Base-by-base conservation (phyloP, 2,113 vertebrate species). In the Nicator chloris region DNA sequence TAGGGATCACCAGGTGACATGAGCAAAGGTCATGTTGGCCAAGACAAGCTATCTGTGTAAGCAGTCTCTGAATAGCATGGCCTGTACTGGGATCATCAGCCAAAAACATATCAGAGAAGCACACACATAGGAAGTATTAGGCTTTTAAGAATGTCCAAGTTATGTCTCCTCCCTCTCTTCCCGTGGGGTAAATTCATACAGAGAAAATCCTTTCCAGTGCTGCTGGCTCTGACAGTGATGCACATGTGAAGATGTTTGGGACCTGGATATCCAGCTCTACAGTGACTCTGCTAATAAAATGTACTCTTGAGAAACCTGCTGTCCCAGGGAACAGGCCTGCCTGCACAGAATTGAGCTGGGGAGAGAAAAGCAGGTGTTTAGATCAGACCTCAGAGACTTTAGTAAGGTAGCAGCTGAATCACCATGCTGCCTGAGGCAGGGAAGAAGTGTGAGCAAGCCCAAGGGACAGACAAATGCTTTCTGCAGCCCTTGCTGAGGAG, bases 31-130 rank as follows among this genome's bases (percentile, higher is more conserved):
- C 77, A 60, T 72, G 73, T 40, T 2, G 2, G 83, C 6, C 1
- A 68, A 82, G 81, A 78, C 5, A 42, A 92, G 88, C 50, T 95
- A 86, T 93, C 94, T 87, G 73, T 65, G 61, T 24, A 50, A 69
- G 57, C 86, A 93, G 72, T 21, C 61, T 75, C 69, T 37, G 10
- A 85, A 68, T 10, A 76, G 26, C 44, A 45, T 0, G 8, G 83
- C 23, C 60, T 69, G 54, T 39, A 31, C 44, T n/a, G 65, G 77
- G 37, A 61, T 75, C 59, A 51, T 31, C 76, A 71, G 47, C 76
- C 86, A 88, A 66, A 88, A 86, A 56, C 53, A 3, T 11, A 81
- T 33, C 4, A 1, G 37, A 90, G 61, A 70, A 39, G 56, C 17
- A 78, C 50, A 70, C 0, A 0, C 31, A 39, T 1, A 75, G 44